These are phyloP conservation scores for Lordiphosa andalusiaca DNA, from an alignment of 2,888 invertebrate genomes.

Conservation along the genomic window DNA sequence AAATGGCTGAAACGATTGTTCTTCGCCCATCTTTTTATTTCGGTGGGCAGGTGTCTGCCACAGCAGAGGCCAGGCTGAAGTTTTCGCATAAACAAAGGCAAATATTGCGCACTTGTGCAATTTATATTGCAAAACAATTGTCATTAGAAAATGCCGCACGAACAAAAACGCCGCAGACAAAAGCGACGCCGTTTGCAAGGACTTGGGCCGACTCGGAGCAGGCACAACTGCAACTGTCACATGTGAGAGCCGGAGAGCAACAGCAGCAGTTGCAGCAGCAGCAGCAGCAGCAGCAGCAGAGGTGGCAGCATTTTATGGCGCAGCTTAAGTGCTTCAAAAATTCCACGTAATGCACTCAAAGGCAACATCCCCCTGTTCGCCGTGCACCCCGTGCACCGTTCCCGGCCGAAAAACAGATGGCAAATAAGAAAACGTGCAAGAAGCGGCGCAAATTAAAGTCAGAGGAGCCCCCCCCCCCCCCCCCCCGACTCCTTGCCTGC, in stretches of 20 bases:
- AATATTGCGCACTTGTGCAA: constrained; percentile 79
- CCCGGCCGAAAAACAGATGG: constrained; percentile 43
- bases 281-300: constrained; percentile 17
- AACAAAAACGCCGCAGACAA: constrained; percentile 71
- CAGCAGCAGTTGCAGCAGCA: constrained; percentile 18
- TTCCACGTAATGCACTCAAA: constrained; percentile 78
- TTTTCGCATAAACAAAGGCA: constrained; percentile 74
- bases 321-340: constrained; percentile 74
- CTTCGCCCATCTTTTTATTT: constrained; percentile 50
- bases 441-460: constrained; percentile 71
- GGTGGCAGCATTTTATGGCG: constrained; percentile 73
- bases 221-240: constrained; percentile 50
- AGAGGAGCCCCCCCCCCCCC: constrained; percentile 51
- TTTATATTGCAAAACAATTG: constrained; percentile 79
- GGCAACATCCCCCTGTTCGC: constrained; percentile 49
- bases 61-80: constrained; percentile 46
- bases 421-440: constrained; percentile 75
- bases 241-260: constrained; percentile 38
- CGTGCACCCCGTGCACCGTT: constrained; percentile 7
- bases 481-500: constrained; percentile 51
- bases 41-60: constrained; percentile 68
- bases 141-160: constrained; percentile 77
- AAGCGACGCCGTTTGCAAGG: constrained; percentile 51
- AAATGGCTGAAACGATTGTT: constrained; percentile 64
- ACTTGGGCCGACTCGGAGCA: constrained; percentile 39